Base-by-base conservation (phyloP, 2,888 invertebrate genomes). In the Hirtodrosophila alboralis region DNA sequence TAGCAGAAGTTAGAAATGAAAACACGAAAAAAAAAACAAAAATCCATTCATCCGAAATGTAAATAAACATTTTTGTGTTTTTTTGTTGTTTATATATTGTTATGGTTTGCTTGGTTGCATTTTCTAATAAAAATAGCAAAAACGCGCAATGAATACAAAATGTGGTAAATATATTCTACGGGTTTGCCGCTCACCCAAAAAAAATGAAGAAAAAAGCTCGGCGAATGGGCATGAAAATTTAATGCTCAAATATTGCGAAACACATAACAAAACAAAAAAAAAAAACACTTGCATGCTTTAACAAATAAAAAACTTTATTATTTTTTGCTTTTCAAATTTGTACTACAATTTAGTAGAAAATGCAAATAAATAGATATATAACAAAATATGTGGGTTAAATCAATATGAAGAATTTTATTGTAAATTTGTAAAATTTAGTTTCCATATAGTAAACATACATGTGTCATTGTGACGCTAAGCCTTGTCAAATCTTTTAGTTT, bases 121-220 rank as follows among this genome's bases (percentile, higher is more conserved):
- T 36, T 65, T 69, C 52, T 56, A 74, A 68, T 58, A 75, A 75
- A 76, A 77, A 70, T 57, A 77, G 47, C 51, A 47, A 26, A 36
- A 43, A 54, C 56, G 40, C 56, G 40, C 56, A 23, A 23, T 23
- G 23, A 69, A 59, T 54, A 77, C 36, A 38, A 51, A 68, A 75
- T 61, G 59, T 58, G 52, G 52, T 76, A 51, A 30, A 47, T 38
- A 31, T 49, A 45, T 44, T 56, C 30, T 47, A 7, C 12, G 27
- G 34, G n/a, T 16, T 10, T 27, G n/a, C 41, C 14, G 5, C 6
- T n/a, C n/a, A n/a, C n/a, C n/a, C n/a, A n/a, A n/a, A n/a, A n/a
- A 40, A 12, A 38, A 31, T 27, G 18, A 28, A 54, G 30, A 37
- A n/a, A n/a, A n/a, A n/a, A n/a, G n/a, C 30, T 53, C 43, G 47